Evolutionary conservation across 2,888 invertebrate species (phyloP).

Genomic region (Hyppa rectilinea): DNA sequence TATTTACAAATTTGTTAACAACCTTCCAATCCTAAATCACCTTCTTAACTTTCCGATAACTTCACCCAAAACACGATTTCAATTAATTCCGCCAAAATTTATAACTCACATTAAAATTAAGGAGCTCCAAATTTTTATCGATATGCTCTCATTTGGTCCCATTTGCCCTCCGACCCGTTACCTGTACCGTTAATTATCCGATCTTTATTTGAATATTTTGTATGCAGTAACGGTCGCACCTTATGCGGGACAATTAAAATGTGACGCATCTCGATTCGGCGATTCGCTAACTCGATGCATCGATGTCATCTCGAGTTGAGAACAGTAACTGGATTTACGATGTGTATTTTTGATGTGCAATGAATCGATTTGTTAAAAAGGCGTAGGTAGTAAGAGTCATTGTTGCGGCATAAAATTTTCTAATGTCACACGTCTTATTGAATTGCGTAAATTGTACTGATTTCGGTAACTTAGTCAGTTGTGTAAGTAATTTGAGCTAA

Average conservation of each 20-base stretch:
- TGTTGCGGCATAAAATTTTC: constrained; percentile 52
- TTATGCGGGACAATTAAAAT: constrained; percentile 84
- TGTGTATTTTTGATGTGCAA: constrained; percentile 54
- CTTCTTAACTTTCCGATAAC: constrained; percentile 37
- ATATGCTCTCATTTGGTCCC: constrained; percentile 66
- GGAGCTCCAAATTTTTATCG: constrained; percentile 64
- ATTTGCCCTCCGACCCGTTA: constrained; percentile 86
- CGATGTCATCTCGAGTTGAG: constrained; percentile 57
- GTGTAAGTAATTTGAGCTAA: constrained; percentile 14
- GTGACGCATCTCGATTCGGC: constrained; percentile 82
- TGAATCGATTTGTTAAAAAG: constrained; percentile 48
- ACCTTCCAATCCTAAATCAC: constrained; percentile 35
- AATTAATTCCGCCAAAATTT: constrained; percentile 60
- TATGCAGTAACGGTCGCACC: constrained; percentile 85
- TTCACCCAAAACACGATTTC: constrained; percentile 39
- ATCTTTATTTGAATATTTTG: constrained; percentile 77
- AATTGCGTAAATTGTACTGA: constrained; percentile 39
- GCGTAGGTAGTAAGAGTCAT: constrained; percentile 54
- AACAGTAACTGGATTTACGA: constrained; percentile 61
- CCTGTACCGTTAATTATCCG: constrained; percentile 87
- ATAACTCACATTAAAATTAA: constrained; percentile 54
- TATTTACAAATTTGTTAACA: too few relatives aligned
- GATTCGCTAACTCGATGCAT: constrained; percentile 75
- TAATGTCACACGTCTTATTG: constrained; percentile 47
- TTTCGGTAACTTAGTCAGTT: constrained; percentile 32